phyloP scores from a whole-genome alignment of 1,140 invertebrate genomes.

The Drosophila asahinai region DNA sequence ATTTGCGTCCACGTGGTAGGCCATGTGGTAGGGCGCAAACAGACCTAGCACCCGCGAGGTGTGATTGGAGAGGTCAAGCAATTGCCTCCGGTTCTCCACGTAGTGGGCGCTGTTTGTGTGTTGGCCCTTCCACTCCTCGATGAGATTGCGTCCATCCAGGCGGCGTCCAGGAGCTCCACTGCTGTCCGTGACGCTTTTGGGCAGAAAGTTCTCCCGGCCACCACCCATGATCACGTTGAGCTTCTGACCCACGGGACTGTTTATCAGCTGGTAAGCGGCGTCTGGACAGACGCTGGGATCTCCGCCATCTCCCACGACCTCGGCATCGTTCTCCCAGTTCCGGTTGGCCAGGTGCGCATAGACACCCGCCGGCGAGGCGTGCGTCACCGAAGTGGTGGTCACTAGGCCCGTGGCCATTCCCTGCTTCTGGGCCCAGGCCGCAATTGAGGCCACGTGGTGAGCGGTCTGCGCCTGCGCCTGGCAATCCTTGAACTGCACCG shows the following conservation, averaged over 20 bases:
- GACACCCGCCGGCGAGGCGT: conserved; percentile 90
- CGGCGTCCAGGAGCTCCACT: conserved; percentile 85
- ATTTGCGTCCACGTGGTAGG: conserved; percentile 86
- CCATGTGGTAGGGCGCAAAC: conserved; percentile 86
- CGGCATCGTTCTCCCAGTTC: conserved; percentile 91
- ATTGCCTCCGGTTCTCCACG: conserved; percentile 88
- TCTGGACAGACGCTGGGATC: conserved; percentile 87
- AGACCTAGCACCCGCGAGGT: conserved; percentile 86
- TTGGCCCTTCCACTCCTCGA: conserved; percentile 88
- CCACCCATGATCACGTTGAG: conserved; percentile 91
- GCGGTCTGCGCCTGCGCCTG: conserved; percentile 85
- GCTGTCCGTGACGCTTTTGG: conserved; percentile 82
- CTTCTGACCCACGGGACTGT: conserved; percentile 87
- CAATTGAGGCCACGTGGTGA: conserved; percentile 88
- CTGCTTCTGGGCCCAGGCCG: conserved; percentile 89
- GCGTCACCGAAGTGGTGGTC: conserved; percentile 92
- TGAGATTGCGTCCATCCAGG: conserved; percentile 89
- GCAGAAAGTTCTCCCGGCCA: conserved; percentile 90
- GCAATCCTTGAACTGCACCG: conserved; percentile 87
- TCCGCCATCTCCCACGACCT: conserved; percentile 85
- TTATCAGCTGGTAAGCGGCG: conserved; percentile 91
- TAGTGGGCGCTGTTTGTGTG: conserved; percentile 86
- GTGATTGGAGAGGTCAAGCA: conserved; percentile 84
- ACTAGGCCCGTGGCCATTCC: conserved; percentile 90
- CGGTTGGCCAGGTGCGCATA: conserved; percentile 91